Evolutionary conservation across 2,888 invertebrate genomes (phyloP), one percentile per base, ranked within the genome.

Genomic region (Pachydiplax longipennis): DNA sequence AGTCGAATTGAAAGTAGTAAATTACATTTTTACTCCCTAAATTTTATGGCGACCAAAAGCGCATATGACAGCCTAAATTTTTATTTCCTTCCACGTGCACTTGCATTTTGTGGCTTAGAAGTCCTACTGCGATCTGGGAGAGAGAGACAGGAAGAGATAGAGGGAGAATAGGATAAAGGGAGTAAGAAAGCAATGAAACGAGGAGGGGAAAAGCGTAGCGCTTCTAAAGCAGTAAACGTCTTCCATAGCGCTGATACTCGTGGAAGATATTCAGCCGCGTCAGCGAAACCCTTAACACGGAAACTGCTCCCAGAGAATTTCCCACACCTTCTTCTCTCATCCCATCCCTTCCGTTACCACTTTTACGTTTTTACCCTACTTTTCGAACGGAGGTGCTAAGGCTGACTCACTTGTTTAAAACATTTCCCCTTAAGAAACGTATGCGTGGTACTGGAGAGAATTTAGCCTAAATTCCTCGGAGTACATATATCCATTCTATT

Each of bases 231-330:
- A 83, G 83, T 83, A 83, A 83, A 83, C 58, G 83, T 31, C 48
- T 35, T 48, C 83, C 83, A 12, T 83, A 15, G 53, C 18, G 13
- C 53, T 53, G 58, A 58, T 31, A 25, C 58, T 53, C n/a, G 53
- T 83, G 83, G 83, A 83, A 37, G 53, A 25, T 53, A 83, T 53
- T 83, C 83, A 53, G 53, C 35, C 2, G 58, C 31, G 83, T 83
- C 83, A 83, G 83, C 83, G 35, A 83, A 83, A 83, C 22, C 83
- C 35, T 83, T 35, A 83, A 83, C 83, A 83, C 58, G 83, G 83
- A 83, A 83, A 83, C 83, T 48, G 53, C 53, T 82, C 82, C 48
- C 13, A 12, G 53, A 18, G 81, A 53, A 48, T 82, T 44, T 44
- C 25, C 48, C 25, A 48, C 44, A 53, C 82, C 82, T 18, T 58